Conservation (phyloP, 1,140 invertebrate genomes). For the Macrobrachium rosenbergii region DNA sequence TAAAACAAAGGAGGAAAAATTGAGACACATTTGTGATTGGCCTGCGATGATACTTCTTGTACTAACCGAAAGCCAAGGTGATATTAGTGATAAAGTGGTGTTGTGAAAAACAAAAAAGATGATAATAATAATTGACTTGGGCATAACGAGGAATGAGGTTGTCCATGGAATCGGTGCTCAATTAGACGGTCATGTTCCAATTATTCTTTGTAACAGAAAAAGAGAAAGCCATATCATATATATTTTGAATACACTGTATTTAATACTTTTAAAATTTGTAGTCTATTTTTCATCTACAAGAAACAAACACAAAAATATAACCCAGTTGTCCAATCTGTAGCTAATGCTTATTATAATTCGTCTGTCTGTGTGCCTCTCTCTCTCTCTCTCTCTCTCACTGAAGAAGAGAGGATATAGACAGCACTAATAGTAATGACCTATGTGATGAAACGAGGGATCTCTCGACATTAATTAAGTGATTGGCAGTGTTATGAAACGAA, state of each 20-base stretch:
- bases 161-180: conserved; percentile 56
- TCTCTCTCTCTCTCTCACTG: background rate
- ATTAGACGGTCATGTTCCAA: conserved; percentile 52
- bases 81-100: conserved; percentile 57
- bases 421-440: conserved; percentile 11
- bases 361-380: conserved; percentile 11
- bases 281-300: conserved; percentile 59
- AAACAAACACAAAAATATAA: conserved; percentile 2
- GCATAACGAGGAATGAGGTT: background rate
- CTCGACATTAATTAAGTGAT: too few relatives aligned
- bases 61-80: conserved; percentile 44
- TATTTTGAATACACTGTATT: conserved; percentile 60
- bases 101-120: conserved; percentile 50
- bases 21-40: conserved; percentile 51
- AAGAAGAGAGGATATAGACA: conserved; percentile 11
- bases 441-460: conserved; percentile 21
- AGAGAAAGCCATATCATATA: conserved; percentile 61
- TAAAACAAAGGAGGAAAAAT: conserved; percentile 10
- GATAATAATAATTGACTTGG: conserved; percentile 13
- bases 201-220: conserved; percentile 56
- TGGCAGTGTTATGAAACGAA: too few relatives aligned
- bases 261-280: conserved; percentile 62
- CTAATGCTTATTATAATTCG: conserved; percentile 36
- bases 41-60: conserved; percentile 33
- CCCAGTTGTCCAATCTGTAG: conserved; percentile 55